Percentiles rank a stretch among this genome's conserved stretches.
phyloP scores from a whole-genome alignment of 2,797 vertebrate genomes.

The Megaceryle alcyon region DNA sequence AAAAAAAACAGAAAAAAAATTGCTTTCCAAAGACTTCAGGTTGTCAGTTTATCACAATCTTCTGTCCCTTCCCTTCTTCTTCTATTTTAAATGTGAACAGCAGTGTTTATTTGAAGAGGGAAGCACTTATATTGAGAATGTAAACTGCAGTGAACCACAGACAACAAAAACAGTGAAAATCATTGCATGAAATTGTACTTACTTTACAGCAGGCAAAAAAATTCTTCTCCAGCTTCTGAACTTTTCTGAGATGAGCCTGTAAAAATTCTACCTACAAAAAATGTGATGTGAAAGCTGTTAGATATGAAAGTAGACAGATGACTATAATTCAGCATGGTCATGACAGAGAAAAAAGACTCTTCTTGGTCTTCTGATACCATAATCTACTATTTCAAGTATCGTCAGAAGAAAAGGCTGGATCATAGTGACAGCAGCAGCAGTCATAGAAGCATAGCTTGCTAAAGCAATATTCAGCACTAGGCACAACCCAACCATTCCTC shows the following conservation, averaged over 20 bases:
- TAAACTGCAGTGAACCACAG: neutral
- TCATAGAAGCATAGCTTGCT: neutral
- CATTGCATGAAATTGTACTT: neutral
- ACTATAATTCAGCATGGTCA: neutral
- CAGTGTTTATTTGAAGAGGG: neutral
- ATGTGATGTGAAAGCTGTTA: neutral
- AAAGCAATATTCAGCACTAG: neutral
- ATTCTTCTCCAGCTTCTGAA: neutral
- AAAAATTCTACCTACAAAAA: neutral
- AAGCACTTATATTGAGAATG: neutral
- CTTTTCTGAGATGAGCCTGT: neutral
- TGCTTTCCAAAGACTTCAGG: neutral
- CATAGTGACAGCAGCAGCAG: neutral
- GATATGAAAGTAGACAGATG: neutral
- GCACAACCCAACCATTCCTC: neutral
- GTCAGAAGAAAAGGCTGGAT: neutral
- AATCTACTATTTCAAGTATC: neutral
- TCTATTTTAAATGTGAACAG: neutral
- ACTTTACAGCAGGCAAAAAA: neutral
- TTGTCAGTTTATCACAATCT: neutral
- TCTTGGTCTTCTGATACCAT: neutral
- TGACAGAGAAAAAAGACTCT: neutral
- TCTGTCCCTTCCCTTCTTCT: neutral
- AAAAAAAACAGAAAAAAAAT: neutral
- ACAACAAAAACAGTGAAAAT: neutral